Evolutionary conservation across 2,888 invertebrate genomes (phyloP).

Genomic region (Nemoura dubitans): DNA sequence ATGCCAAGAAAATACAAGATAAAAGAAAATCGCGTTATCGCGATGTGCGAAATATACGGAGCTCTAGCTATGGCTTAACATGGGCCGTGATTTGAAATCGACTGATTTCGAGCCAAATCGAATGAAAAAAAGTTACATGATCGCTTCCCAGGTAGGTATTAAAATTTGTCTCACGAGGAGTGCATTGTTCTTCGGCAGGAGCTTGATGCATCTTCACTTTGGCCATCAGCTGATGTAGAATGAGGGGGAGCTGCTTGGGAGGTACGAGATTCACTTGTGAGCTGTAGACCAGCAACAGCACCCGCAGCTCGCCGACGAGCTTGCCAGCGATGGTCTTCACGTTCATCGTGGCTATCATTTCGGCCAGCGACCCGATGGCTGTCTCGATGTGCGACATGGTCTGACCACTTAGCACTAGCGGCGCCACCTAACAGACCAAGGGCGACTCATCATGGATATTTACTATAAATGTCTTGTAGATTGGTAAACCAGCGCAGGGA

Average conservation of each 20-base stretch:
- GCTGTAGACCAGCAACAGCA: slow-evolving; percentile 67
- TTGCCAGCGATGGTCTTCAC: slow-evolving; percentile 63
- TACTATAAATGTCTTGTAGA: no score
- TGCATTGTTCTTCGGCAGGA: slow-evolving; percentile 50
- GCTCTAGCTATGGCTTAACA: no score
- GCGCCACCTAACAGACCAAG: slow-evolving; percentile 63
- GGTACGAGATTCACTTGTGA: slow-evolving; percentile 59
- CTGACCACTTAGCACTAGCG: slow-evolving; percentile 69
- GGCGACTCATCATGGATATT: no score
- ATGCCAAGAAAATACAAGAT: no score
- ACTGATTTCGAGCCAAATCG: no score
- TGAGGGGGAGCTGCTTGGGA: slow-evolving; percentile 56
- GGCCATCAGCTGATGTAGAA: slow-evolving; percentile 57
- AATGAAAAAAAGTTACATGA: no score
- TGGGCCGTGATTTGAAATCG: no score
- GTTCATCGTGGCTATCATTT: slow-evolving; percentile 63
- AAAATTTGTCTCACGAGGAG: slow-evolving; percentile 34
- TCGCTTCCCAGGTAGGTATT: neutral
- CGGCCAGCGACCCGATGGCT: slow-evolving; percentile 68
- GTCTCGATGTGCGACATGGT: slow-evolving; percentile 69
- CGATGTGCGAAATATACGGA: no score
- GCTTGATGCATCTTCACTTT: slow-evolving; percentile 55
- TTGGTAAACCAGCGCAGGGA: no score
- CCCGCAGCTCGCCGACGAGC: slow-evolving; percentile 67
- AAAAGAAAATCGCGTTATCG: no score